phyloP scores from a whole-genome alignment of 2,888 invertebrate genomes.

The Apotomis turbidana region DNA sequence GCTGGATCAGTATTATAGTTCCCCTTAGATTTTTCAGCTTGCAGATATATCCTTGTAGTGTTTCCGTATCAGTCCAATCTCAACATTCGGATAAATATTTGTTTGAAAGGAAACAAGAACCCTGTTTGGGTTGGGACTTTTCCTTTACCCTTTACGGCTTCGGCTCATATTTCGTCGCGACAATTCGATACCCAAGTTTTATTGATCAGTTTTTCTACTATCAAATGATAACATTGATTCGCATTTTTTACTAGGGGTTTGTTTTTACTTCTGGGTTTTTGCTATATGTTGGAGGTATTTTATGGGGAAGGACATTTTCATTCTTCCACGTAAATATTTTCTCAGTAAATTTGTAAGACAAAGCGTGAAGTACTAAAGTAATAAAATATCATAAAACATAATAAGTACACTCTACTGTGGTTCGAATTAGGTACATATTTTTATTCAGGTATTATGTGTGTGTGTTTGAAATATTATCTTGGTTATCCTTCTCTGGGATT shows the following conservation, averaged over 20 bases:
- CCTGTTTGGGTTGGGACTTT: slow-evolving; percentile 36
- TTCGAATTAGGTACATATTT: not conserved
- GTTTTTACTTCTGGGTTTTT: too few species aligned
- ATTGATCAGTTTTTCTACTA: slow-evolving; percentile 33
- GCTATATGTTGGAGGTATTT: too few species aligned
- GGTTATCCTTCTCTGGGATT: slow-evolving; percentile 9
- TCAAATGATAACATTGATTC: not conserved
- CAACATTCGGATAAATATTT: slow-evolving; percentile 39
- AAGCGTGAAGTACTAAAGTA: too few species aligned
- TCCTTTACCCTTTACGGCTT: slow-evolving; percentile 38
- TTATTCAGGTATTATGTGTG: not conserved
- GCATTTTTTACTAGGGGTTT: not conserved
- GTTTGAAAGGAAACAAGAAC: slow-evolving; percentile 30
- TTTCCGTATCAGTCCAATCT: slow-evolving; percentile 35
- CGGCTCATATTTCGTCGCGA: slow-evolving; percentile 36
- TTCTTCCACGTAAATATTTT: not conserved
- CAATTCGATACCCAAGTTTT: slow-evolving; percentile 38
- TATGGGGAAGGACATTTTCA: too few species aligned
- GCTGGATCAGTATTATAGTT: not conserved
- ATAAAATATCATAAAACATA: too few species aligned
- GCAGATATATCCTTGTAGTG: not conserved
- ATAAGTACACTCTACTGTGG: too few species aligned
- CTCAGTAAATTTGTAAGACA: not conserved
- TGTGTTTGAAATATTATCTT: slow-evolving; percentile 8
- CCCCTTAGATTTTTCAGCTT: not conserved